Base-by-base conservation (phyloP, 2,113 vertebrate species). In the Sebastes fasciatus region DNA sequence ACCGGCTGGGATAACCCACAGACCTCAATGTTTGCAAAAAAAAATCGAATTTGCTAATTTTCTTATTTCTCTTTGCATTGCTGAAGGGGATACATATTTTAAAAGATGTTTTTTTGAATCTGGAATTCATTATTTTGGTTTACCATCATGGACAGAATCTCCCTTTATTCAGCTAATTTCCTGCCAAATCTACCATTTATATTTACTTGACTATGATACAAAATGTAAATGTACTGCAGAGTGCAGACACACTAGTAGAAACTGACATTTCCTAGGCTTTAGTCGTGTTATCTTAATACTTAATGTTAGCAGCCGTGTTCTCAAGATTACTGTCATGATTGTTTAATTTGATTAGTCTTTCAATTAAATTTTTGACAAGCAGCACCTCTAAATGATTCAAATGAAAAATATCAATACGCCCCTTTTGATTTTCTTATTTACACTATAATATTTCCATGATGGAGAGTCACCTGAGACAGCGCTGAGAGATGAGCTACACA, bases 371-470 rank as follows among this genome's bases (percentile, higher is more conserved):
- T 86, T 60, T 16, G 69, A 80, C 55, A 58, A 49, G 55, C 26
- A 45, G 57, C 48, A 21, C 23, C 6, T 70, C 82, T 49, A 57
- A 45, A 23, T 46, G 6, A 66, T 52, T 71, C 9, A 76, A 34
- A 86, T 79, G 11, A 49, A 76, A 70, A 40, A 63, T 42, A 46
- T 54, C 40, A 68, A 17, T 42, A 49, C 19, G 43, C 1, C 6
- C 12, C 17, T 26, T 43, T 64, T 55, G 17, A 66, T 69, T 69
- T 19, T 17, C 2, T 19, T 45, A 76, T 87, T 81, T 63, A 49
- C 54, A 60, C 42, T 26, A 9, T 68, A 57, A 76, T 82, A 40
- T 77, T 68, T 70, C 46, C 14, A 76, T 81, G 46, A 72, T 19
- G 7, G 45, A 43, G 42, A 76, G 71, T 51, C 66, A 70, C 45